These are phyloP conservation scores for Nemurella pictetii DNA, from an alignment of 2,888 invertebrate genomes.

Conservation along the genomic window DNA sequence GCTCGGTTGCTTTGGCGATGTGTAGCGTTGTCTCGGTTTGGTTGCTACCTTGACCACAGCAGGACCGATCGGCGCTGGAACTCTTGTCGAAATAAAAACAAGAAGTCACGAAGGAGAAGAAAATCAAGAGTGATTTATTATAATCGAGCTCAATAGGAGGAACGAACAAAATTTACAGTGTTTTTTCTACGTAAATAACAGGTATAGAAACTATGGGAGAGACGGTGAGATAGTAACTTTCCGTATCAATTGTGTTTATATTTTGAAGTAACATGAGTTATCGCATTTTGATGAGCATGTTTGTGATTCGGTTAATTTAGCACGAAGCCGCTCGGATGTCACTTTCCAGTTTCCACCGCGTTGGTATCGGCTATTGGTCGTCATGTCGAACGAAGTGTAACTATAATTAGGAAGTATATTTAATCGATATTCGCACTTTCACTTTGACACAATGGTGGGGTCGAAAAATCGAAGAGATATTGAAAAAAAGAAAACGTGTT, in stretches of 20 bases:
- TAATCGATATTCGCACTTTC: conserved; percentile 17
- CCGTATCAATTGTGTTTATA: background rate
- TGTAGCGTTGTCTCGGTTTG: background rate
- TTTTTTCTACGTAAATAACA: background rate
- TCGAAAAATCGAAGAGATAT: background rate
- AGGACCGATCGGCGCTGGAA: background rate
- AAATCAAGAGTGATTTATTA: background rate
- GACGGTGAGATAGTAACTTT: background rate
- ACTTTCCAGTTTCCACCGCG: background rate
- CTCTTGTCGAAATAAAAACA: background rate
- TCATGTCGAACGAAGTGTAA: background rate
- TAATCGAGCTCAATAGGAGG: background rate
- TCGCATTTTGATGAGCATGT: background rate
- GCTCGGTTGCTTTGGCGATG: background rate
- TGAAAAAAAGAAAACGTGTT: background rate
- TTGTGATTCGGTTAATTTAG: background rate
- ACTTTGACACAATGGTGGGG: background rate
- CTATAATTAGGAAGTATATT: conserved; percentile 14
- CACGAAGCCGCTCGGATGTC: background rate
- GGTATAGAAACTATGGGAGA: background rate
- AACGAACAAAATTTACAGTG: background rate
- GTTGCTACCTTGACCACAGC: background rate
- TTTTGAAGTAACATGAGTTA: background rate
- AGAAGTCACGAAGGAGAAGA: background rate
- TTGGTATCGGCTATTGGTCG: too few relatives aligned